These are phyloP conservation scores for Suillia variegata DNA, from an alignment of 2,888 invertebrate species.

Conservation along the genomic window DNA sequence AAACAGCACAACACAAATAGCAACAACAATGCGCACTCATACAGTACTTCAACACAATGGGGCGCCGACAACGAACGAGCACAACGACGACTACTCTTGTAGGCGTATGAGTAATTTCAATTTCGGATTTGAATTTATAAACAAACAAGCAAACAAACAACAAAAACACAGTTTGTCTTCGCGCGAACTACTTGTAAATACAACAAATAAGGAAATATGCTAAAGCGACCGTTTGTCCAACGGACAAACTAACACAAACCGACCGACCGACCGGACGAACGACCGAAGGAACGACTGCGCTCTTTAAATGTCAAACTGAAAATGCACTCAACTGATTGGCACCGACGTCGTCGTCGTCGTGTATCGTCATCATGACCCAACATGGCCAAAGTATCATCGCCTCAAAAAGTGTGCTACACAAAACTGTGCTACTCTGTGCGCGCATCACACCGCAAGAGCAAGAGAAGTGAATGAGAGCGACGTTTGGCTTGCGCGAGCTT, in stretches of 20 bases:
- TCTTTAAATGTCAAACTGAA: background rate
- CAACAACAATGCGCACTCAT: slow-evolving; percentile 21
- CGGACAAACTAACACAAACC: no score
- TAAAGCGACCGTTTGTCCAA: background rate
- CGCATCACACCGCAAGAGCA: no score
- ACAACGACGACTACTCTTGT: slow-evolving; percentile 20
- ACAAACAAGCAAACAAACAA: background rate
- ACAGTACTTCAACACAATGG: slow-evolving; percentile 34
- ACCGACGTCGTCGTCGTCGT: background rate
- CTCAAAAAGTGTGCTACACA: background rate
- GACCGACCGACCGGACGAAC: no score
- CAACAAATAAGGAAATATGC: no score
- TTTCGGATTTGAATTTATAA: slow-evolving; percentile 42
- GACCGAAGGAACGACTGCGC: no score
- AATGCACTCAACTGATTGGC: background rate
- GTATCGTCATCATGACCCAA: background rate
- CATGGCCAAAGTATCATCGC: background rate
- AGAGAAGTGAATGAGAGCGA: no score
- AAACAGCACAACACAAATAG: background rate
- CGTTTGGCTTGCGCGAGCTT: no score
- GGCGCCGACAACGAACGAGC: slow-evolving; percentile 4
- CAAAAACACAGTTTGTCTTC: no score
- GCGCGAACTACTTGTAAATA: no score
- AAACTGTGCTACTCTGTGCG: background rate
- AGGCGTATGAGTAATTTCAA: slow-evolving; percentile 36